phyloP scores from a whole-genome alignment of 2,888 invertebrate species.

The Tenthredo amoena region DNA sequence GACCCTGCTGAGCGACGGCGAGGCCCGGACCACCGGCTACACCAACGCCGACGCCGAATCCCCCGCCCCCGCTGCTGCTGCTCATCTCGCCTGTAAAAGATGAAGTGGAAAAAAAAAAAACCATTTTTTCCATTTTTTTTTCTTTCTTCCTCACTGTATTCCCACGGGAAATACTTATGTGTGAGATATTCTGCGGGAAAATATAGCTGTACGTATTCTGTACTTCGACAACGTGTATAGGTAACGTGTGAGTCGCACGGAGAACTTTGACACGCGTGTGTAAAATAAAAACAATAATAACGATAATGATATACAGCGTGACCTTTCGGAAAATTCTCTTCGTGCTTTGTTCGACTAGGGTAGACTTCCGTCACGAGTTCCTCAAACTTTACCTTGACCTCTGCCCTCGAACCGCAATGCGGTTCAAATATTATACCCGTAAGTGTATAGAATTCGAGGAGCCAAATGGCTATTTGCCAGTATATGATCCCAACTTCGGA shows the following conservation, averaged over 20 bases:
- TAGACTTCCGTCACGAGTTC: background rate
- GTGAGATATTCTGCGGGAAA: background rate
- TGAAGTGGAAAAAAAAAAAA: background rate
- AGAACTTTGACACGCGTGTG: background rate
- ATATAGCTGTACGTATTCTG: background rate
- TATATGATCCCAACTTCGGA: constrained; percentile 6
- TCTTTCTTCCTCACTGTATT: background rate
- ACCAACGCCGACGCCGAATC: constrained; percentile 68
- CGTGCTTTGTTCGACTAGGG: background rate
- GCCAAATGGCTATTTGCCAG: constrained; percentile 48
- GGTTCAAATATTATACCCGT: constrained; percentile 38
- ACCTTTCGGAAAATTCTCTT: background rate
- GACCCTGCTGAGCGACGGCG: constrained; percentile 74
- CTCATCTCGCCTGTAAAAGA: constrained; percentile 41
- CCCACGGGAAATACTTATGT: background rate
- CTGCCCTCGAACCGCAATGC: constrained; percentile 51
- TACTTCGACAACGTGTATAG: background rate
- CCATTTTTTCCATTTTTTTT: background rate
- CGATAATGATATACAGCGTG: background rate
- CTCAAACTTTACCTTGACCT: constrained; percentile 31
- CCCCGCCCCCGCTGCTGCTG: constrained; percentile 47
- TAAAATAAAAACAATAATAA: background rate
- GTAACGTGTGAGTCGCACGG: background rate
- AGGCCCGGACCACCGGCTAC: constrained; percentile 71
- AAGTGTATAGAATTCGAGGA: constrained; percentile 7